Evolutionary conservation across 2,113 vertebrate genomes (phyloP).

Genomic region (Paratilapia polleni): DNA sequence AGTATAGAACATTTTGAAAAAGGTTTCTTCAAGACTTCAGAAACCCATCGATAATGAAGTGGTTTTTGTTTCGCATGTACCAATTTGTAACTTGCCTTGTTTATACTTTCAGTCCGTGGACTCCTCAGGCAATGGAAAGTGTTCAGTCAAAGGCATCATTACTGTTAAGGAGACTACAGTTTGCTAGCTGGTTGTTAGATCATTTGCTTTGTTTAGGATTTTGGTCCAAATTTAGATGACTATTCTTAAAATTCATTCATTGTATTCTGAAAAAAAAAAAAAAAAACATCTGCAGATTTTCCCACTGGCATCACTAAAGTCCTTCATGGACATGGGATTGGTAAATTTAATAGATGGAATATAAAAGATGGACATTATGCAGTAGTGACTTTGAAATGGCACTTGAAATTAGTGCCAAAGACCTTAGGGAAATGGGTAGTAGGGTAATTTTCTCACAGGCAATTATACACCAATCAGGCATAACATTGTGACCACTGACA

Average conservation of each 20-base stretch:
- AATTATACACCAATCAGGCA: too few species aligned
- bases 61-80: not conserved
- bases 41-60: too few species aligned
- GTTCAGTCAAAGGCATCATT: not conserved
- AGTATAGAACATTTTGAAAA: not conserved
- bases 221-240: not conserved
- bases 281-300: not conserved
- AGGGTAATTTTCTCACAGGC: not conserved
- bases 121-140: not conserved
- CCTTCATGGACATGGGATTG: too few species aligned
- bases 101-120: rapidly evolving
- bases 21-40: not conserved
- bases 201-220: not conserved
- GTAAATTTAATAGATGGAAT: not conserved
- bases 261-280: not conserved
- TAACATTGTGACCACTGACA: too few species aligned
- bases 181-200: not conserved
- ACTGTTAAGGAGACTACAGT: not conserved
- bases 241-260: not conserved
- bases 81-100: not conserved
- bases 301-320: not conserved
- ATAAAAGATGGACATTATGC: not conserved
- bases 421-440: not conserved
- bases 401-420: not conserved
- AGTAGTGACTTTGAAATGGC: not conserved